Conservation (phyloP, 2,113 vertebrate genomes). For the Chascanopsetta lugubris region DNA sequence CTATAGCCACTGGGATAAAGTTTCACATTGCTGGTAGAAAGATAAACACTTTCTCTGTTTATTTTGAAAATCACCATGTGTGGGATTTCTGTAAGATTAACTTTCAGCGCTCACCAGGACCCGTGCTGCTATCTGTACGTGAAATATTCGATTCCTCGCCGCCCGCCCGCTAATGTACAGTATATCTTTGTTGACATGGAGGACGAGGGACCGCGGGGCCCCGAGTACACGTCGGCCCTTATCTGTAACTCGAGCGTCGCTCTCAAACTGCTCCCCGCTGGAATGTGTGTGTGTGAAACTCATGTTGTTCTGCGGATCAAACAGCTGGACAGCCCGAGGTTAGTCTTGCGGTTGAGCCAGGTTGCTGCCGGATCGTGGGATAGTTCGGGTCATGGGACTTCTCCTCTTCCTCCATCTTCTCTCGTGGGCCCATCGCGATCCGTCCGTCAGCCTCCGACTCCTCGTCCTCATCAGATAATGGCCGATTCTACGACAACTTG, state of each 20-base stretch:
- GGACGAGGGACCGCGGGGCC: background rate
- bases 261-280: slow-evolving; percentile 40
- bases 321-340: slow-evolving; percentile 72
- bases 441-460: slow-evolving; percentile 16
- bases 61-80: background rate
- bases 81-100: background rate
- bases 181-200: background rate
- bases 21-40: background rate
- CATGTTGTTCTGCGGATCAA: slow-evolving; percentile 45
- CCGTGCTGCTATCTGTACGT: background rate
- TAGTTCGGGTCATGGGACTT: slow-evolving; percentile 56
- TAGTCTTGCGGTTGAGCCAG: slow-evolving; percentile 67
- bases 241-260: slow-evolving; percentile 24
- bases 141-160: background rate
- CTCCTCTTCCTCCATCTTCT: slow-evolving; percentile 38
- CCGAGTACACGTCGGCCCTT: slow-evolving; percentile 1
- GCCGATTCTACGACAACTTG: slow-evolving; percentile 3
- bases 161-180: background rate
- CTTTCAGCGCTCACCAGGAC: background rate
- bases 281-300: slow-evolving; percentile 29
- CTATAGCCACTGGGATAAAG: background rate
- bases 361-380: slow-evolving; percentile 75
- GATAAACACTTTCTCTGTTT: background rate
- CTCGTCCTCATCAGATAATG: background rate
- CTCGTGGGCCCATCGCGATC: slow-evolving; percentile 14